These are phyloP conservation scores for Pachymerium ferrugineum DNA, from an alignment of 2,888 invertebrate species.

Conservation along the genomic window DNA sequence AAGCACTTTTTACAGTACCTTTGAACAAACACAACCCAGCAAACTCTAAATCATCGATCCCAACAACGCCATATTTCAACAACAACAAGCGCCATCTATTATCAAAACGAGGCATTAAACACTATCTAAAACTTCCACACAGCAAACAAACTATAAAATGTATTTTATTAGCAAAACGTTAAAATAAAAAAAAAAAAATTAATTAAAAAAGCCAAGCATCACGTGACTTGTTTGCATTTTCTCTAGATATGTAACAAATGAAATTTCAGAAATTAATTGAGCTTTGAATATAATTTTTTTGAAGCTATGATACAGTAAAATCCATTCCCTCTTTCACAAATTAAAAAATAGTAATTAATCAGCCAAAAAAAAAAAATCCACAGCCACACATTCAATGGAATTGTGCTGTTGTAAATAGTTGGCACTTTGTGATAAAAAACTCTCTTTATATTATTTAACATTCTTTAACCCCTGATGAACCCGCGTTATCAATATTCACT, in stretches of 20 bases:
- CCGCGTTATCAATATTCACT: neutral
- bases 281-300: slow-evolving; percentile 9
- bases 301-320: slow-evolving; percentile 18
- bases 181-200: too few relatives aligned
- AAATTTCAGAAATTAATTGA: slow-evolving; percentile 6
- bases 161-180: neutral
- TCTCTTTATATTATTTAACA: slow-evolving; percentile 20
- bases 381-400: slow-evolving; percentile 10
- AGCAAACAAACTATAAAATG: too few relatives aligned
- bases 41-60: too few relatives aligned
- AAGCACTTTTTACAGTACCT: too few relatives aligned
- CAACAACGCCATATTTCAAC: too few relatives aligned
- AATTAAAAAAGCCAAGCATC: neutral
- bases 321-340: neutral
- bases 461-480: slow-evolving; percentile 1
- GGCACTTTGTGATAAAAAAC: slow-evolving; percentile 20
- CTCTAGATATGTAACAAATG: too few relatives aligned
- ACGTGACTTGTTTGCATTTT: neutral
- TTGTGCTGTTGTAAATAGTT: slow-evolving; percentile 21
- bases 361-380: slow-evolving; percentile 2
- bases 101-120: too few relatives aligned
- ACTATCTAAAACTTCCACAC: too few relatives aligned
- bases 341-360: slow-evolving; percentile 8
- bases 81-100: too few relatives aligned
- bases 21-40: too few relatives aligned